A percentile compares a stretch with the other conserved stretches of the same genome.
Conservation (phyloP, 2,888 invertebrate genomes). For the Dioctria linearis region DNA sequence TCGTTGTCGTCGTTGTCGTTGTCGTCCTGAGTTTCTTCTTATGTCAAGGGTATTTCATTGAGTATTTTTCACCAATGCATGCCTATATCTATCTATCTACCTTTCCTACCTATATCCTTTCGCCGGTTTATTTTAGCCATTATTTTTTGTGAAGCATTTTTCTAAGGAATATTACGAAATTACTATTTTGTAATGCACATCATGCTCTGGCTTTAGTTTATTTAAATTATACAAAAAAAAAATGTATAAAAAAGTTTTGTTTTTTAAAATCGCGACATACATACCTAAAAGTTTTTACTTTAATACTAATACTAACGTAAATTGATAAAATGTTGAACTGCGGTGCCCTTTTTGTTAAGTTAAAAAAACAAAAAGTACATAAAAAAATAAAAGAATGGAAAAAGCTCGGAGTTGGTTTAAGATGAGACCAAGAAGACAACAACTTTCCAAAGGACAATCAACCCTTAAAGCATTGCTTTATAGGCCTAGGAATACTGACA, state of each 20-base stretch:
- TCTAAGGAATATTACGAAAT: background rate
- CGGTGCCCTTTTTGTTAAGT: background rate
- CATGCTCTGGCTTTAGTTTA: too few species aligned
- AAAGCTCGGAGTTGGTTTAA: constrained; percentile 36
- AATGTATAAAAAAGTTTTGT: too few species aligned
- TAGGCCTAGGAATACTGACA: constrained; percentile 29
- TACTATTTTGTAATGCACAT: too few species aligned
- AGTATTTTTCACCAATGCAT: background rate
- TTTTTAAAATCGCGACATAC: too few species aligned
- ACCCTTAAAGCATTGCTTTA: constrained; percentile 46
- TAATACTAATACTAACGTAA: background rate
- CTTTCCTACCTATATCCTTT: background rate
- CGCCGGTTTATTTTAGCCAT: constrained; percentile 17
- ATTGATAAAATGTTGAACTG: constrained; percentile 15
- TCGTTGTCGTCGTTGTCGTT: too few species aligned
- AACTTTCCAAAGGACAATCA: constrained; percentile 44
- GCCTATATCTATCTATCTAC: too few species aligned
- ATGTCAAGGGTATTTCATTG: constrained; percentile 21
- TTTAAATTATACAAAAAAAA: too few species aligned
- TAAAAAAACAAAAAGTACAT: background rate
- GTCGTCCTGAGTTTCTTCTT: constrained; percentile 15
- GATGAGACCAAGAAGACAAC: constrained; percentile 39
- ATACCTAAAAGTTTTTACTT: background rate
- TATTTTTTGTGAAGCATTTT: background rate
- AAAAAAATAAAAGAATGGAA: background rate